Evolutionary conservation across 2,113 vertebrate species (phyloP), one percentile per base, ranked within the genome.

Genomic region (Riparia riparia): DNA sequence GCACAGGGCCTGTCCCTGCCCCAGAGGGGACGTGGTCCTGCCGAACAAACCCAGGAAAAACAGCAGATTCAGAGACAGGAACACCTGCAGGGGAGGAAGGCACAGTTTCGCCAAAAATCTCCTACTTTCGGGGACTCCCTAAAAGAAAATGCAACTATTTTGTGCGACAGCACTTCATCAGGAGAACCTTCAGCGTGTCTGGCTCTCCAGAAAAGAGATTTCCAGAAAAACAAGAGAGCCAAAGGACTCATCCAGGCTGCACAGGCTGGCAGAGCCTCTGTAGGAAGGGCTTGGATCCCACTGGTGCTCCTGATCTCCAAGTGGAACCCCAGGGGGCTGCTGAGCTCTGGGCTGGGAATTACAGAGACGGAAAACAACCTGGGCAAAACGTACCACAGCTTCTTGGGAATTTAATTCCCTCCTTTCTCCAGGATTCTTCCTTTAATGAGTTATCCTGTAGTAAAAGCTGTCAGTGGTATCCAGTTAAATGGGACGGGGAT

Each of bases 251-350:
- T 37, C 39, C 22, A 39, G 56, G 42, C 39, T 74, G 51, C 25
- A 50, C 6, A 25, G 73, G 24, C 77, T 79, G 44, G 53, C 63
- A 72, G 2, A 72, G 53, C 31, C 78, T 60, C 63, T 69, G 8
- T 8, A 21, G 49, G 42, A 57, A 73, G 19, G 7, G 8, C 19
- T 57, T 32, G 54, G 54, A 37, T 66, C 25, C 53, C 71, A 13
- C 24, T 6, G 29, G 19, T 34, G 57, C 1, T 54, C 34, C 47
- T 42, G 28, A 73, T 15, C 54, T 63, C 45, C 0, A 0, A 42
- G 25, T 6, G 42, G 53, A 39, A 17, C 44, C 53, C 64, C 39
- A 39, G 3, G 8, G 17, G 37, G 3, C 11, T 63, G 68, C 84
- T 82, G 66, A 64, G 17, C 7, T 34, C 76, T 69, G 32, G 17